phyloP scores from a whole-genome alignment of 2,888 invertebrate genomes.

The Tenthredo livida region DNA sequence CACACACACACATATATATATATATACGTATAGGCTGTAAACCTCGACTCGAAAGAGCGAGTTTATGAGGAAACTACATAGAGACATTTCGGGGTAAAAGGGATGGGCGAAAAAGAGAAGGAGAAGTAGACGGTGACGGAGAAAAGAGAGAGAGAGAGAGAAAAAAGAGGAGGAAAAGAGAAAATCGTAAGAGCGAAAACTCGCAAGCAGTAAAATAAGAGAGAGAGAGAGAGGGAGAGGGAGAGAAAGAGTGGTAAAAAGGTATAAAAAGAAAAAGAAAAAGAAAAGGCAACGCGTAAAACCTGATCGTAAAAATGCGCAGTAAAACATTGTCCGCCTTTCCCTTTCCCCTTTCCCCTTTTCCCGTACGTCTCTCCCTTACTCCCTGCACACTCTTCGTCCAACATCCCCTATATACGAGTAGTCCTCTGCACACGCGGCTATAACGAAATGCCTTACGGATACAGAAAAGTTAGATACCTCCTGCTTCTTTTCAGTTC shows the following conservation, averaged over 20 bases:
- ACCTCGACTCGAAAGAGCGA: constrained; percentile 11
- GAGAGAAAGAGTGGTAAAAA: background rate
- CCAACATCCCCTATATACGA: background rate
- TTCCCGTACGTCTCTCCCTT: background rate
- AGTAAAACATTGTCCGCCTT: constrained; percentile 51
- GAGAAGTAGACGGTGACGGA: background rate
- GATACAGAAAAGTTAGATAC: constrained; percentile 37
- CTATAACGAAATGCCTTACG: constrained; percentile 38
- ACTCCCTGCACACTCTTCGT: background rate
- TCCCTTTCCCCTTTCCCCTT: background rate
- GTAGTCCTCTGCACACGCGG: background rate
- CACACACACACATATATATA: too few relatives aligned
- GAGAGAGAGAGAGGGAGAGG: background rate
- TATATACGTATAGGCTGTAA: background rate
- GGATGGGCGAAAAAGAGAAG: background rate
- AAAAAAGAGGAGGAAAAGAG: background rate
- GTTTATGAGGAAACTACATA: constrained; percentile 48
- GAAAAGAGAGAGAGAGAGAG: background rate
- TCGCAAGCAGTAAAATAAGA: constrained; percentile 53
- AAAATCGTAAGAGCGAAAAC: constrained; percentile 40
- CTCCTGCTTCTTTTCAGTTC: too few relatives aligned
- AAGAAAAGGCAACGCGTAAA: constrained; percentile 51
- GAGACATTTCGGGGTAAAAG: constrained; percentile 12
- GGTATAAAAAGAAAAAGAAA: background rate
- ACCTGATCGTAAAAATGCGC: constrained; percentile 55